Evolutionary conservation across 2,113 vertebrate species (phyloP).

Genomic region (Trichechus manatus): DNA sequence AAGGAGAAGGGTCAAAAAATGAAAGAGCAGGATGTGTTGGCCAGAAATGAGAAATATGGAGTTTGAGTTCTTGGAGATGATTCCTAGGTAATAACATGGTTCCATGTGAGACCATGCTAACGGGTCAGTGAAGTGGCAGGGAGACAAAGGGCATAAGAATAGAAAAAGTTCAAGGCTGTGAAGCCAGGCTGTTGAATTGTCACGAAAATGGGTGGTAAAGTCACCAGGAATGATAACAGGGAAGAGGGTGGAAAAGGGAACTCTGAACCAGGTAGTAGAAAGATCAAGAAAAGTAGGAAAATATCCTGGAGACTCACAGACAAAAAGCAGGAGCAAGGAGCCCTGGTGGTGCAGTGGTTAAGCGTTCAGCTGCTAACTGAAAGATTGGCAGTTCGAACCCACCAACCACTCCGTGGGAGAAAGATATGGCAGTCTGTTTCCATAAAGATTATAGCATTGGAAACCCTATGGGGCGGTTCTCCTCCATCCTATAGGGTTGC

Average conservation of each 20-base stretch:
- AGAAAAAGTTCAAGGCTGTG: not conserved
- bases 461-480: no score
- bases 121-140: not conserved
- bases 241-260: not conserved
- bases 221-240: conserved; percentile 17
- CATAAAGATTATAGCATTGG: no score
- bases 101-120: not conserved
- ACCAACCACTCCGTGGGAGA: no score
- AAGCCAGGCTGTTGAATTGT: not conserved
- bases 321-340: not conserved
- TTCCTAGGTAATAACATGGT: not conserved
- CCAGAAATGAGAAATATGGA: not conserved
- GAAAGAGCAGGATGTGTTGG: not conserved
- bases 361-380: no score
- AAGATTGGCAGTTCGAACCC: no score
- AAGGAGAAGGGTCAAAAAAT: conserved; percentile 2
- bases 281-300: not conserved
- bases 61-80: not conserved
- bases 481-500: no score
- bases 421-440: no score
- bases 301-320: not conserved
- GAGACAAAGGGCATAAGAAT: not conserved
- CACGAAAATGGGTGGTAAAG: not conserved
- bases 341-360: no score
- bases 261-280: not conserved